These are phyloP conservation scores for Leucophenga maculata DNA, from an alignment of 2,888 invertebrate species.

Conservation along the genomic window DNA sequence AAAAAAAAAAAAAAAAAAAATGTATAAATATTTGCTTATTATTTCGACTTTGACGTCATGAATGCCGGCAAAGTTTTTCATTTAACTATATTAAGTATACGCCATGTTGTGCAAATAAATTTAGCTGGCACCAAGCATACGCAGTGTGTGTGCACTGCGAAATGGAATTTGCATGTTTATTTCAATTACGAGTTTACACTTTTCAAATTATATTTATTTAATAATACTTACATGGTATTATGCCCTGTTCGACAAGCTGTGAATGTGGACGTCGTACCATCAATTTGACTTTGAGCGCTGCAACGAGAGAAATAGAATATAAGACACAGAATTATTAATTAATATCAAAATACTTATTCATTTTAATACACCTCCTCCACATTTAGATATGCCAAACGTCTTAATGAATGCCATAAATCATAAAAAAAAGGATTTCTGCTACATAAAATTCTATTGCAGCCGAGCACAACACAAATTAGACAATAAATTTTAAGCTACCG, in stretches of 20 bases:
- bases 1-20: not conserved
- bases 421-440: no score
- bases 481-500: conserved; percentile 56
- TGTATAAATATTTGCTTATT: not conserved
- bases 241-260: conserved; percentile 97
- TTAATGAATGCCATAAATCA: not conserved
- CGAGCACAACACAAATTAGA: not conserved
- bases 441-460: no score
- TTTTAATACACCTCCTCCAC: not conserved
- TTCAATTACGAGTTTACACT: not conserved
- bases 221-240: conserved; percentile 96
- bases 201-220: conserved; percentile 9
- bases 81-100: conserved; percentile 11
- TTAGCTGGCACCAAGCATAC: not conserved
- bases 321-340: conserved; percentile 13
- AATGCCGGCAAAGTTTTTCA: not conserved
- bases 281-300: conserved; percentile 97
- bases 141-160: not conserved
- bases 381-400: not conserved
- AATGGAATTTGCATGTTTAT: not conserved
- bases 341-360: not conserved
- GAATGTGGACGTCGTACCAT: conserved; percentile 95
- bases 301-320: conserved; percentile 55
- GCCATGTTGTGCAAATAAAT: conserved; percentile 2
- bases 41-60: conserved; percentile 13